Base-by-base conservation (phyloP, 2,797 vertebrate species). In the Cottoperca gobio region DNA sequence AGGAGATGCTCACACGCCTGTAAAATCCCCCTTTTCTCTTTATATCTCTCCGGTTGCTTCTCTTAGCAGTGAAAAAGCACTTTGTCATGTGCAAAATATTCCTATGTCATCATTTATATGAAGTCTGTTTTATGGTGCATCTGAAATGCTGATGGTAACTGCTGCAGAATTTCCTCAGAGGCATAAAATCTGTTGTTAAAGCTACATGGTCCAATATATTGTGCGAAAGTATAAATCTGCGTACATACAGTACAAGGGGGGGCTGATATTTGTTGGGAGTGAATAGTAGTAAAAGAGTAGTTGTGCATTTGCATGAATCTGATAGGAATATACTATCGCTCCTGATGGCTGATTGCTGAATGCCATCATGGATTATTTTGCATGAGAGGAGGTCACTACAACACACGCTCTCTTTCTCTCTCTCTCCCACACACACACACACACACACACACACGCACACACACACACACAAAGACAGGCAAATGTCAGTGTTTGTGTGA, bases 401-500 rank as follows among this genome's bases (percentile, higher is more conserved):
- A 63, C 46, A 40, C 40, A 33, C 39, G 17, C 28, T 8, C 0
- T 17, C 24, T 13, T 10, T 17, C 28, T 8, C 0, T 17, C 24
- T 13, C 10, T 8, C 10, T 13, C 39, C 14, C 28, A 14, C 24
- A 49, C 61, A 48, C 62, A 69, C 26, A 46, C 45, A 64, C 31
- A 69, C 46, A 35, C 39, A 74, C 42, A 65, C 46, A 69, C 28
- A 59, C 14, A 52, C 2, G 19, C 49, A 69, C 46, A 35, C 39
- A 74, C 42, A 65, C 46, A 69, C 28, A 59, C 14, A 52, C 2
- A 19, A 49, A 60, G 1, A 31, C 53, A 66, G 68, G 50, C 74
- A 91, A 86, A 89, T 86, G 81, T 89, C 81, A 73, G 57, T 64
- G 73, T 75, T 79, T 65, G 77, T 26, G 33, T 8, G 46, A 78